A percentile compares a stretch with the other conserved stretches of the same genome.
phyloP scores from a whole-genome alignment of 2,113 vertebrate species.

The Tragelaphus strepsiceros region DNA sequence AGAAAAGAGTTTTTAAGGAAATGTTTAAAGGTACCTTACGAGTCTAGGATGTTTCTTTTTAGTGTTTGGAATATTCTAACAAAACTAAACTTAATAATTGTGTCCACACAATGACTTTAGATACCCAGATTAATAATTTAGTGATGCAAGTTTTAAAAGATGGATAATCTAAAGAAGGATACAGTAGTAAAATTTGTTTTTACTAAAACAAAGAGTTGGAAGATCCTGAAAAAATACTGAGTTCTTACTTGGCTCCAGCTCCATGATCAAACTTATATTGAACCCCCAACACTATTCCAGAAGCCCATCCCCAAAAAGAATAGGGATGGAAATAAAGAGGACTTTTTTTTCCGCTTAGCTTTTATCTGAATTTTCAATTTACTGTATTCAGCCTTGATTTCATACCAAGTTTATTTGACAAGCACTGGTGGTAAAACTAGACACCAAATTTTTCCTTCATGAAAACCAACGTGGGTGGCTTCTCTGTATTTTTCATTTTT shows the following conservation, averaged over 20 bases:
- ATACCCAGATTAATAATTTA: not conserved
- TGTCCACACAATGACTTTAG: not conserved
- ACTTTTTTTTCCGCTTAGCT: not conserved
- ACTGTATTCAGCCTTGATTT: constrained; percentile 37
- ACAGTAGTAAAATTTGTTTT: constrained; percentile 7
- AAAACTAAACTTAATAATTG: constrained; percentile 13
- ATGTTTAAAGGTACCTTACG: not conserved
- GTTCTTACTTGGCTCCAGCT: not conserved
- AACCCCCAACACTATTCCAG: not conserved
- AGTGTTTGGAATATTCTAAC: constrained; percentile 1
- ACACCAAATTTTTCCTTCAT: constrained; percentile 45
- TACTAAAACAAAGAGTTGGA: not conserved
- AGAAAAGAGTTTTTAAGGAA: not conserved
- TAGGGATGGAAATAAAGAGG: constrained; percentile 24
- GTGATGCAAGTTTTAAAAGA: not conserved
- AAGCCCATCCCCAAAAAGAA: constrained; percentile 29
- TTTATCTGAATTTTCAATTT: constrained; percentile 59
- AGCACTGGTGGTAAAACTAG: constrained; percentile 52
- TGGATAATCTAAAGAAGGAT: not conserved
- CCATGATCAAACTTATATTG: constrained; percentile 7
- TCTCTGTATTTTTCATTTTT: constrained; percentile 20
- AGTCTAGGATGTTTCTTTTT: not conserved
- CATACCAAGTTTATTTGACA: constrained; percentile 45
- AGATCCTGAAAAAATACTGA: constrained; percentile 19
- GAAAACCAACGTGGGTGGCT: constrained; percentile 38